A percentile compares a stretch with the other conserved stretches of the same genome.
phyloP scores from a whole-genome alignment of 2,888 invertebrate genomes.

The Standfussiana lucernea region DNA sequence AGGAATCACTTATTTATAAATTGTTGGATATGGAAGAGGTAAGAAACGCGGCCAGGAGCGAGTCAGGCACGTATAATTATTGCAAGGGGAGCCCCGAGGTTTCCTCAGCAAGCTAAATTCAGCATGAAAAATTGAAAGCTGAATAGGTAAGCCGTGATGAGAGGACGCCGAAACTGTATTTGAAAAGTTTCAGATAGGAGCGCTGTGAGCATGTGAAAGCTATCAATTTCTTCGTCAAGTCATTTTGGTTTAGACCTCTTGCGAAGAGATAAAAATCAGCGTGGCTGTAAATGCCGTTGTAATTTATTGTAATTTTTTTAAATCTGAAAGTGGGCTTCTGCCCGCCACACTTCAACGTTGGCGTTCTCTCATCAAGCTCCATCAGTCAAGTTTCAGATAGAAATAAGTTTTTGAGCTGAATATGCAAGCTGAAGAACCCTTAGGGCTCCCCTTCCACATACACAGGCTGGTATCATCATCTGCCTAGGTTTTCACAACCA shows the following conservation, averaged over 20 bases:
- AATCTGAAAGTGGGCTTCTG: neutral
- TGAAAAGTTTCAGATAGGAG: neutral
- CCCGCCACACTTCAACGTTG: neutral
- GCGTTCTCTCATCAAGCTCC: neutral
- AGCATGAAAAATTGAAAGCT: neutral
- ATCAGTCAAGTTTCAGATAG: neutral
- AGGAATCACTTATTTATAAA: constrained; percentile 93
- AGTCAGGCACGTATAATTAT: neutral
- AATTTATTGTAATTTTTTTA: neutral
- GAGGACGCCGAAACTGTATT: neutral
- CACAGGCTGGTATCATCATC: neutral
- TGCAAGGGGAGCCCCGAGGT: neutral
- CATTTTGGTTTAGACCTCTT: neutral
- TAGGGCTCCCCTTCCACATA: neutral
- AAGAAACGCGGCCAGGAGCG: constrained; percentile 23
- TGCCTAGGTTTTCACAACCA: neutral
- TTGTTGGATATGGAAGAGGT: constrained; percentile 95
- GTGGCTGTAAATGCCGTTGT: neutral
- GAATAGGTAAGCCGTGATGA: neutral
- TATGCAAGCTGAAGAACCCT: neutral
- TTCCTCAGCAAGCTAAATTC: neutral
- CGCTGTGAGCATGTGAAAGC: neutral
- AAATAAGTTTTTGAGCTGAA: neutral
- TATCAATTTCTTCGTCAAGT: neutral
- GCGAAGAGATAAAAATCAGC: neutral